A percentile compares a stretch with the other conserved stretches of the same genome.
Evolutionary conservation across 2,888 invertebrate species (phyloP).

Genomic region (Cinara cedri): DNA sequence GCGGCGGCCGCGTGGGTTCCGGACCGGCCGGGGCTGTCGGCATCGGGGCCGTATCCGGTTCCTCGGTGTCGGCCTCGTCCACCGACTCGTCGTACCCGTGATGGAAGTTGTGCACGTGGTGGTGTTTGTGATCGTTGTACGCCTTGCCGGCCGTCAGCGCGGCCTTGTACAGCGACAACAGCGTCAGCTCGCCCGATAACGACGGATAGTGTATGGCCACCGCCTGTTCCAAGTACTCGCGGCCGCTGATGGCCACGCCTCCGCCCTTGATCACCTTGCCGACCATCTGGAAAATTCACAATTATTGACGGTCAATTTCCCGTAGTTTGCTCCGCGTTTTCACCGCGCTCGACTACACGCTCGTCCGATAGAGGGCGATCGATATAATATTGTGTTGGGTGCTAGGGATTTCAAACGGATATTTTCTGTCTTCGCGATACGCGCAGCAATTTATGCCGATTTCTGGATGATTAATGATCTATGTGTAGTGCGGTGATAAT

Average conservation of each 20-base stretch:
- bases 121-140: constrained; percentile 85
- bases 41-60: background rate
- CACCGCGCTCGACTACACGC: too few relatives aligned
- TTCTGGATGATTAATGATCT: too few relatives aligned
- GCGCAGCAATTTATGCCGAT: too few relatives aligned
- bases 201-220: constrained; percentile 69
- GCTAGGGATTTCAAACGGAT: too few relatives aligned
- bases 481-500: too few relatives aligned
- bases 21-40: background rate
- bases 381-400: too few relatives aligned
- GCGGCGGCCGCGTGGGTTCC: constrained; percentile 31
- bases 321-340: too few relatives aligned
- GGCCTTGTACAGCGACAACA: constrained; percentile 80
- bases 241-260: constrained; percentile 77
- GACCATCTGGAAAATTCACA: constrained; percentile 69
- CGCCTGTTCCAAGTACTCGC: constrained; percentile 70
- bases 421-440: too few relatives aligned
- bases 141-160: constrained; percentile 85
- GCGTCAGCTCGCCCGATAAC: constrained; percentile 77
- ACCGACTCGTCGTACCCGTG: constrained; percentile 53
- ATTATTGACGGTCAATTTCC: too few relatives aligned
- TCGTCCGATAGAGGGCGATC: too few relatives aligned
- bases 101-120: constrained; percentile 66
- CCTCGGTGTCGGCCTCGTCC: constrained; percentile 57
- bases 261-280: constrained; percentile 78